Conservation (phyloP, 1,140 invertebrate genomes). For the Limonius californicus region DNA sequence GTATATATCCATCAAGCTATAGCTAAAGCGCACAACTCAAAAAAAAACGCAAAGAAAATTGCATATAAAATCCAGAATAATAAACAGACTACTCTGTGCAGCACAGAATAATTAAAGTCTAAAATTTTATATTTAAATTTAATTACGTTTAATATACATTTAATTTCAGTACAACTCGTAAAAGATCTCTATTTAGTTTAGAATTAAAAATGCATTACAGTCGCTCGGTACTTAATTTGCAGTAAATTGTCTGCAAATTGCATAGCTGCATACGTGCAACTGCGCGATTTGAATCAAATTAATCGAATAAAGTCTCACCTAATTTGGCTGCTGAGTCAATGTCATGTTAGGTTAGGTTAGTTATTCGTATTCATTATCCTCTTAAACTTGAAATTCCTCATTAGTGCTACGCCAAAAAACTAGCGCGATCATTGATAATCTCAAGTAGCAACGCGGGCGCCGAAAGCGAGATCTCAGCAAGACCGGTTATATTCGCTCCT, state of each 20-base stretch:
- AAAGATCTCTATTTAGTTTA: too few relatives aligned
- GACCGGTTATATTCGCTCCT: constrained; percentile 4
- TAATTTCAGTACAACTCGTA: too few relatives aligned
- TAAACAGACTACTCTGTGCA: too few relatives aligned
- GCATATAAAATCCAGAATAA: too few relatives aligned
- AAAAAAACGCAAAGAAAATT: too few relatives aligned
- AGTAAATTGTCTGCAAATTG: neutral
- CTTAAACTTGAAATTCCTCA: constrained; percentile 13
- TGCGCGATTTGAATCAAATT: neutral
- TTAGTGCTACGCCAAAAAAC: constrained; percentile 9
- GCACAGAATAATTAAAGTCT: too few relatives aligned
- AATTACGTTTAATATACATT: too few relatives aligned
- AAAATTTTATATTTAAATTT: too few relatives aligned
- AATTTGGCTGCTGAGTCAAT: neutral
- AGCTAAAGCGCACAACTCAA: too few relatives aligned
- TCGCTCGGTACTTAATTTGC: neutral
- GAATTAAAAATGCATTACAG: too few relatives aligned
- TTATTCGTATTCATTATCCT: constrained; percentile 3
- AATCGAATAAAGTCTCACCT: constrained; percentile 1
- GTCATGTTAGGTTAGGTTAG: constrained; percentile 8
- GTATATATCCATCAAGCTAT: too few relatives aligned
- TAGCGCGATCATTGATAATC: constrained; percentile 6
- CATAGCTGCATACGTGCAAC: neutral
- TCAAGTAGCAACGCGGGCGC: constrained; percentile 5
- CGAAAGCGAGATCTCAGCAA: constrained; percentile 1